Percentiles rank a stretch among this genome's conserved stretches.
phyloP scores from a whole-genome alignment of 2,888 invertebrate species.

The Parnassius mnemosyne region DNA sequence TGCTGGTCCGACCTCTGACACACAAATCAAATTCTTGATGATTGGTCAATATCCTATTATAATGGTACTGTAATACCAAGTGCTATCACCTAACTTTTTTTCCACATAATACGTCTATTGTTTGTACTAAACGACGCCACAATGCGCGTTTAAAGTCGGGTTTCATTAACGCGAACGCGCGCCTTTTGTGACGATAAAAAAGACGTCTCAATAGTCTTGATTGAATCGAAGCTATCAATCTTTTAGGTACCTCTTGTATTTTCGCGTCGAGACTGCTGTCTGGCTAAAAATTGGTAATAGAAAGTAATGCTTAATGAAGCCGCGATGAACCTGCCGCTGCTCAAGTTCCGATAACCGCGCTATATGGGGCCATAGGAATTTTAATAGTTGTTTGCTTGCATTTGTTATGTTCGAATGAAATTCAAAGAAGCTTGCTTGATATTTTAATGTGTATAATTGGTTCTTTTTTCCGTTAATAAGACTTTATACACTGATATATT shows the following conservation, averaged over 20 bases:
- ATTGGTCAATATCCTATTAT: conserved; percentile 55
- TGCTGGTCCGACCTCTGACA: conserved; percentile 49
- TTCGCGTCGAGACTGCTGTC: conserved; percentile 23
- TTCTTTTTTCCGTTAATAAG: conserved; percentile 29
- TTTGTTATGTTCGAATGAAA: conserved; percentile 7
- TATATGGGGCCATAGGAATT: conserved; percentile 27
- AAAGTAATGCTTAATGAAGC: conserved; percentile 13
- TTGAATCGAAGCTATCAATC: conserved; percentile 29
- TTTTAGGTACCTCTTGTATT: conserved; percentile 25
- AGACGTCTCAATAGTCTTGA: conserved; percentile 31
- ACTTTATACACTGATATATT: conserved; percentile 26
- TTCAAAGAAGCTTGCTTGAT: conserved; percentile 25
- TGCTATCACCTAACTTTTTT: conserved; percentile 61
- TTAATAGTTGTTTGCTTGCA: conserved; percentile 22
- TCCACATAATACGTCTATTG: conserved; percentile 68
- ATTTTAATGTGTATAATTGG: conserved; percentile 25
- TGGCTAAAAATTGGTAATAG: conserved; percentile 9
- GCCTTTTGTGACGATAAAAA: conserved; percentile 20
- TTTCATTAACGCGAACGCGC: conserved; percentile 35
- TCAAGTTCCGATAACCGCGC: too few species aligned
- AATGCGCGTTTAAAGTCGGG: conserved; percentile 42
- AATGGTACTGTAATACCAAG: conserved; percentile 57
- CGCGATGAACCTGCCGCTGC: not conserved
- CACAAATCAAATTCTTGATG: conserved; percentile 53
- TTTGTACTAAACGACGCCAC: conserved; percentile 65